These are phyloP conservation scores for Azorinus chamasolen DNA, from an alignment of 2,888 invertebrate genomes.

Conservation along the genomic window DNA sequence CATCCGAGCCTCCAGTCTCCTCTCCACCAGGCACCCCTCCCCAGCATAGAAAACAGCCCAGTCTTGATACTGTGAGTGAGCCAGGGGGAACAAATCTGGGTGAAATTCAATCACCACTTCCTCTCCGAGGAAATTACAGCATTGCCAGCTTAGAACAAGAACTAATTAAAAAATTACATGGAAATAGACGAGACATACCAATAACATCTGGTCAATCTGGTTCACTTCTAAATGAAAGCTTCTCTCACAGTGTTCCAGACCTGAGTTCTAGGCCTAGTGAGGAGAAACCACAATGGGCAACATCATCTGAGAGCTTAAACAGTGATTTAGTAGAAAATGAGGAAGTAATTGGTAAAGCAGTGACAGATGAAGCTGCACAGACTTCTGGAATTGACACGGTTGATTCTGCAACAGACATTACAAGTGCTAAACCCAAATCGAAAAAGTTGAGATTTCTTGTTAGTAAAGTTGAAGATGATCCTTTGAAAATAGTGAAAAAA, in stretches of 20 bases:
- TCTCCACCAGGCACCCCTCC: conserved; percentile 79
- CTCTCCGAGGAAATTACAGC: conserved; percentile 61
- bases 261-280: conserved; percentile 25
- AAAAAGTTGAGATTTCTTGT: conserved; percentile 75
- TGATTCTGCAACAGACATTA: not conserved
- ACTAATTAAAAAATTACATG: conserved; percentile 81
- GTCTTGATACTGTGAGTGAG: conserved; percentile 59
- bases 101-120: conserved; percentile 66
- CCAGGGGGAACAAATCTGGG: conserved; percentile 41
- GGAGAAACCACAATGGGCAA: conserved; percentile 44
- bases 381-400: not conserved
- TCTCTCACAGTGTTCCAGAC: conserved; percentile 38
- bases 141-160: conserved; percentile 82
- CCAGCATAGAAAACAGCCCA: conserved; percentile 64
- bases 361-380: conserved; percentile 20
- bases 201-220: conserved; percentile 36
- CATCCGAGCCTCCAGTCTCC: conserved; percentile 31
- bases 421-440: conserved; percentile 12
- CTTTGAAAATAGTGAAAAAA: conserved; percentile 42
- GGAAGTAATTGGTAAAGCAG: conserved; percentile 18
- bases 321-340: conserved; percentile 4
- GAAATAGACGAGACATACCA: conserved; percentile 66
- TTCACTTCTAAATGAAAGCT: conserved; percentile 44
- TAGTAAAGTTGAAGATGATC: conserved; percentile 74
- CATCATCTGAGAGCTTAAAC: conserved; percentile 44